Evolutionary conservation across 2,888 invertebrate genomes (phyloP).

Genomic region (Lycaena phlaeas): DNA sequence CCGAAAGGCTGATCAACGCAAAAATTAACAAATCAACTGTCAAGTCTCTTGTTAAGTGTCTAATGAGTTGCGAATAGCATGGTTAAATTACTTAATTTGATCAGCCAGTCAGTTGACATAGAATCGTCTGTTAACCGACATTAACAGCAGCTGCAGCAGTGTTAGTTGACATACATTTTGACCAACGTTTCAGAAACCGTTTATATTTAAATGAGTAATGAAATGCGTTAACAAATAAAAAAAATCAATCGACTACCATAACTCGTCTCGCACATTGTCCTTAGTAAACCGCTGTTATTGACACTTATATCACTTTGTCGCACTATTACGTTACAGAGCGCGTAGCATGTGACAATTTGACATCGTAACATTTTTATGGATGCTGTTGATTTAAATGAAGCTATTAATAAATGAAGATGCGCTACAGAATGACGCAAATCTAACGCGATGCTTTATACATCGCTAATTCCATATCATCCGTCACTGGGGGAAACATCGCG

Average conservation of each 20-base stretch:
- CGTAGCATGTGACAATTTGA: slow-evolving; percentile 7
- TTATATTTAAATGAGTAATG: no score
- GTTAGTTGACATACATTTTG: no score
- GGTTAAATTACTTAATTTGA: no score
- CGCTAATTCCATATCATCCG: slow-evolving; percentile 30
- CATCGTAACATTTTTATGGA: slow-evolving; percentile 16
- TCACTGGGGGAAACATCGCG: slow-evolving; percentile 1
- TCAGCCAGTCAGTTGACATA: no score
- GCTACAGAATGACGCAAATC: slow-evolving; percentile 43
- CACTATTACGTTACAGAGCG: neutral
- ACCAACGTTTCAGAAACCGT: no score
- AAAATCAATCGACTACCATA: neutral
- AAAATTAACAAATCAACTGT: no score
- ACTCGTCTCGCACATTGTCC: neutral
- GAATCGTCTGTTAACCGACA: no score
- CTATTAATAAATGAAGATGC: slow-evolving; percentile 39
- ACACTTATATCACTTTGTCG: neutral
- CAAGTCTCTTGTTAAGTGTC: no score
- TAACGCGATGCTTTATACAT: slow-evolving; percentile 28
- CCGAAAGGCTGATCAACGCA: no score
- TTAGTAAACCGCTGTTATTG: neutral
- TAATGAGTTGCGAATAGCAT: no score
- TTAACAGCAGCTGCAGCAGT: no score
- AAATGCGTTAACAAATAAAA: no score
- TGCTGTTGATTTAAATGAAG: slow-evolving; percentile 15